Evolutionary conservation across 2,797 vertebrate genomes (phyloP).

Genomic region (Anguilla obscura): DNA sequence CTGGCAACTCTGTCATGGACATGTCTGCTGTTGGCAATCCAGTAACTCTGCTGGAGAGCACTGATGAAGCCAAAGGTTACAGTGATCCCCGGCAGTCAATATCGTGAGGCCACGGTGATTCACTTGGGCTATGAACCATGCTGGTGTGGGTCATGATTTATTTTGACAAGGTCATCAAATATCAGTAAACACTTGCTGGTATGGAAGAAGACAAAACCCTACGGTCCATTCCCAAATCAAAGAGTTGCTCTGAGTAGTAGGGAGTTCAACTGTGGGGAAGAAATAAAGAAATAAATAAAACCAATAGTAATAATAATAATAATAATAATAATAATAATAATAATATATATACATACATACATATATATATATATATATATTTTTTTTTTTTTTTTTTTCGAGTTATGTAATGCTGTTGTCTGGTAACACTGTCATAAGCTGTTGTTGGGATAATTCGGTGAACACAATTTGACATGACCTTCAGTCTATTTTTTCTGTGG

Average conservation of each 20-base stretch:
- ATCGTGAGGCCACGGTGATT: constrained; percentile 54
- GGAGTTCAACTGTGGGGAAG: neutral
- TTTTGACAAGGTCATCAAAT: constrained; percentile 61
- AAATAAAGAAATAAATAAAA: neutral
- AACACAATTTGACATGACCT: neutral
- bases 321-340: neutral
- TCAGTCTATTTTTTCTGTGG: neutral
- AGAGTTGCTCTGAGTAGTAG: neutral
- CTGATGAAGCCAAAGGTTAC: constrained; percentile 54
- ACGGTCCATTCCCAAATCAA: neutral
- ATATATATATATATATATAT: neutral
- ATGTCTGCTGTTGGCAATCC: constrained; percentile 55
- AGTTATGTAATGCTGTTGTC: neutral
- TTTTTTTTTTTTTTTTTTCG: neutral
- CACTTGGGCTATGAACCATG: constrained; percentile 42
- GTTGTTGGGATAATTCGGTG: neutral
- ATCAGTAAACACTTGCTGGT: constrained; percentile 50
- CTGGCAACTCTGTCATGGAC: constrained; percentile 56
- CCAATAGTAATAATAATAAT: neutral
- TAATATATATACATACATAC: too few species aligned
- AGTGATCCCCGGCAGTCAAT: constrained; percentile 41
- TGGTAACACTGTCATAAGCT: neutral
- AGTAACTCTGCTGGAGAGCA: constrained; percentile 48
- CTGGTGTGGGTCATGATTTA: constrained; percentile 53
- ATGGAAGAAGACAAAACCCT: neutral